Percentiles rank a stretch among this genome's conserved stretches.
phyloP scores from a whole-genome alignment of 2,888 invertebrate genomes.

The Cloeon dipterum region DNA sequence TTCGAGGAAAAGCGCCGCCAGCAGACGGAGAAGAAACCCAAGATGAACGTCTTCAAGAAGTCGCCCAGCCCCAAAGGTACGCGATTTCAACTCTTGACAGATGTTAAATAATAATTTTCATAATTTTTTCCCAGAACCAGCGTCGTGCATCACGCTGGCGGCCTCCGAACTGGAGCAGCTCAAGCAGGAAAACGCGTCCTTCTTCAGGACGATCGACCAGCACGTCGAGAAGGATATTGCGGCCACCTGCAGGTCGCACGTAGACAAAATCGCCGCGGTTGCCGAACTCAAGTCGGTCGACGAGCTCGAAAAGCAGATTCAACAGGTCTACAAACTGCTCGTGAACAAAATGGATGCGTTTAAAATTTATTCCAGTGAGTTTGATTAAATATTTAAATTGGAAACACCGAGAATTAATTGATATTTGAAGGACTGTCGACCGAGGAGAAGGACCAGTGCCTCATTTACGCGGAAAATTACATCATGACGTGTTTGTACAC shows the following conservation, averaged over 20 bases:
- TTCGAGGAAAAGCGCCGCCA: constrained; percentile 71
- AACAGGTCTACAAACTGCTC: constrained; percentile 68
- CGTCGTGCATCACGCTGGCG: neutral
- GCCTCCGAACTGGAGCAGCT: constrained; percentile 14
- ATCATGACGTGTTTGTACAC: constrained; percentile 78
- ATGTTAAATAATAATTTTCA: neutral
- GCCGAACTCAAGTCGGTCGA: constrained; percentile 42
- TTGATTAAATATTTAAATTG: constrained; percentile 3
- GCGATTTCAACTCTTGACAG: neutral
- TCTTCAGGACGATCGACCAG: constrained; percentile 19
- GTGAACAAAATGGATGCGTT: constrained; percentile 47
- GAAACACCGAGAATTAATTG: neutral
- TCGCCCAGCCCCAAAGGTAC: constrained; percentile 34
- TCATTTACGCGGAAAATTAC: constrained; percentile 86
- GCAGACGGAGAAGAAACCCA: constrained; percentile 54
- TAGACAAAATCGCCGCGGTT: constrained; percentile 34
- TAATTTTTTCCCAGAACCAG: neutral
- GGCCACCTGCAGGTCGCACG: constrained; percentile 40
- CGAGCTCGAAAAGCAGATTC: constrained; percentile 71
- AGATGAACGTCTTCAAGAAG: constrained; percentile 55
- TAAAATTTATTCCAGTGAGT: constrained; percentile 27
- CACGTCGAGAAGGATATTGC: constrained; percentile 35
- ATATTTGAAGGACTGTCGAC: constrained; percentile 25
- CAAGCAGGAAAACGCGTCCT: constrained; percentile 21
- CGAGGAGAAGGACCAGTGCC: constrained; percentile 56